These are phyloP conservation scores for Heliothis virescens DNA, from an alignment of 1,140 invertebrate genomes.

Conservation along the genomic window DNA sequence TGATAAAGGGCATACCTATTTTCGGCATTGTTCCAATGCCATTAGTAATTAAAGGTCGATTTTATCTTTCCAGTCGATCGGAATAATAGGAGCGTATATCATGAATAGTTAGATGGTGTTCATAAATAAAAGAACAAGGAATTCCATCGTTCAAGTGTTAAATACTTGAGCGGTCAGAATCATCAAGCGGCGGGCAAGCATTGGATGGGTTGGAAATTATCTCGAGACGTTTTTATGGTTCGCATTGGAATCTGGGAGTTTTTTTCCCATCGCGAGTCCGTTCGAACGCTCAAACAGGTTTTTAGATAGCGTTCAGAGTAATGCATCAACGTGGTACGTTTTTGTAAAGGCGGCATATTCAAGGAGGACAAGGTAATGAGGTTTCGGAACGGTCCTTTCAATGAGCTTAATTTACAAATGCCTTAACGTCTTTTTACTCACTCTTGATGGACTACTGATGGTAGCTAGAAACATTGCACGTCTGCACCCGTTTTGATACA, in stretches of 20 bases:
- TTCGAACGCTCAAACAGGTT: conserved; percentile 83
- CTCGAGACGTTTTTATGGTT: conserved; percentile 84
- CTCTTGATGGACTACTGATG: conserved; percentile 6
- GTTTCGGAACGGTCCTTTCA: conserved; percentile 72
- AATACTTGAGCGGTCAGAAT: conserved; percentile 73
- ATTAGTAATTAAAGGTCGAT: conserved; percentile 41
- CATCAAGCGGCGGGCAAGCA: conserved; percentile 65
- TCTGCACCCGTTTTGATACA: too few relatives aligned
- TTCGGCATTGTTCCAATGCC: conserved; percentile 30
- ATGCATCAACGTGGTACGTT: conserved; percentile 83
- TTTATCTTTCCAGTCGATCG: conserved; percentile 27
- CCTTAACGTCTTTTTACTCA: conserved; percentile 19
- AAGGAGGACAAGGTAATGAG: conserved; percentile 80
- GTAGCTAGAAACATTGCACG: conserved; percentile 32
- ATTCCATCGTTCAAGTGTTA: conserved; percentile 59
- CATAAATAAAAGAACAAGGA: conserved; percentile 55
- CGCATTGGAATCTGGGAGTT: conserved; percentile 83
- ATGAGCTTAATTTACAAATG: conserved; percentile 63
- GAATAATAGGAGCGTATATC: conserved; percentile 14
- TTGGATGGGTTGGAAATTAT: conserved; percentile 82
- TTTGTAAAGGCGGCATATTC: conserved; percentile 81
- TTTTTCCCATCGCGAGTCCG: conserved; percentile 81
- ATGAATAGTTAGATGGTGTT: conserved; percentile 53
- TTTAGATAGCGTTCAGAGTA: conserved; percentile 83
- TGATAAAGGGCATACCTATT: conserved; percentile 42